phyloP scores from a whole-genome alignment of 2,797 vertebrate species.

The Xenops minutus region DNA sequence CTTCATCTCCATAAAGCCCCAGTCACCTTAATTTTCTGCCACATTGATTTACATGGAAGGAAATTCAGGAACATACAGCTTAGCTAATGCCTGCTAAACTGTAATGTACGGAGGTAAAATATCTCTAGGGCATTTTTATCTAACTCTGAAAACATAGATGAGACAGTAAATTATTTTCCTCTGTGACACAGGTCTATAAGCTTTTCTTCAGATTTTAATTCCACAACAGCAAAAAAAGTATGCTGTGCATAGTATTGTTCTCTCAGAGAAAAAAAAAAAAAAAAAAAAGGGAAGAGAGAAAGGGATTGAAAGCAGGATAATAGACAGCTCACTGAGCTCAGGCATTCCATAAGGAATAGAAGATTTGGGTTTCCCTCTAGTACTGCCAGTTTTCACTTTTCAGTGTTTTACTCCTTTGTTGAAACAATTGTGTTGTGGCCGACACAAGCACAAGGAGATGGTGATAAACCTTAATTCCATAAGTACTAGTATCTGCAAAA shows the following conservation, averaged over 20 bases:
- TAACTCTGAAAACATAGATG: slow-evolving; percentile 6
- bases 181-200: neutral
- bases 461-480: neutral
- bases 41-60: slow-evolving; percentile 10
- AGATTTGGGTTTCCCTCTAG: neutral
- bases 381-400: neutral
- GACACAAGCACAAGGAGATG: neutral
- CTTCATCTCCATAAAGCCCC: neutral
- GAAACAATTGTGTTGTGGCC: neutral
- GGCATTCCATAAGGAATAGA: neutral
- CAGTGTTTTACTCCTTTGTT: neutral
- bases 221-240: neutral
- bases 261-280: neutral
- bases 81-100: neutral
- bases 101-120: neutral
- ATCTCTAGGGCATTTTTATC: neutral
- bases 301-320: neutral
- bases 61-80: slow-evolving; percentile 5
- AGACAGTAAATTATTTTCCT: neutral
- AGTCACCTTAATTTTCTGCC: slow-evolving; percentile 30
- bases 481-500: neutral
- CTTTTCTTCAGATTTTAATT: slow-evolving; percentile 26
- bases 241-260: neutral
- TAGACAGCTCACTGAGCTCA: neutral
- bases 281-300: neutral